These are phyloP conservation scores for Apteryx mantelli DNA, from an alignment of 2,113 vertebrate species.

Conservation along the genomic window DNA sequence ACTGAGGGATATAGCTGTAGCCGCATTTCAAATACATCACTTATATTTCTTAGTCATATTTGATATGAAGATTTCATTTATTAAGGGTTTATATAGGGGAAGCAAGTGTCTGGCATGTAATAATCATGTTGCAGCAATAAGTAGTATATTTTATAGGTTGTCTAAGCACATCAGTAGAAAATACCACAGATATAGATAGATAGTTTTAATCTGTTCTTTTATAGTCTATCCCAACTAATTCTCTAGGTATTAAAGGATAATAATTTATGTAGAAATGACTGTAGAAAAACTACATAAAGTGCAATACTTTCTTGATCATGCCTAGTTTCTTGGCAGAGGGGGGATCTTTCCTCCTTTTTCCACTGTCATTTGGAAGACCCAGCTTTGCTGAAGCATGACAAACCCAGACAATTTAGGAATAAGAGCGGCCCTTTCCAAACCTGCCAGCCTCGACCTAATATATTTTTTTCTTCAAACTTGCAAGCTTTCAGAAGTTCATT, in stretches of 20 bases:
- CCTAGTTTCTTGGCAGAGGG: background rate
- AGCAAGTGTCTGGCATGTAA: background rate
- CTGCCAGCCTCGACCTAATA: background rate
- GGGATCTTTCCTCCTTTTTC: background rate
- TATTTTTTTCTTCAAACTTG: background rate
- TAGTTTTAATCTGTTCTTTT: background rate
- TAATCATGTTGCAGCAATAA: background rate
- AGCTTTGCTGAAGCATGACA: background rate
- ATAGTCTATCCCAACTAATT: background rate
- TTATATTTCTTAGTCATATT: background rate
- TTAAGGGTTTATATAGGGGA: background rate
- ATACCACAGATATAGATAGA: background rate
- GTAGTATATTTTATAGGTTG: background rate
- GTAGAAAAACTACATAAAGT: background rate
- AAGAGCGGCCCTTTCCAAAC: background rate
- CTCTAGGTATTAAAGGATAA: background rate
- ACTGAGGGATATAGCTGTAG: background rate
- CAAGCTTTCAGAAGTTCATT: background rate
- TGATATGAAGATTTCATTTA: background rate
- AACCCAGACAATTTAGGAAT: background rate
- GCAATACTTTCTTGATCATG: background rate
- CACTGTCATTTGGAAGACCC: background rate
- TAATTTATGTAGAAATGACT: background rate
- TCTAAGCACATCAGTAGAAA: background rate
- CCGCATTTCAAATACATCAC: background rate